Percentiles rank a stretch among this genome's conserved stretches.
Conservation (phyloP, 2,113 vertebrate genomes). For the Stegastes partitus region DNA sequence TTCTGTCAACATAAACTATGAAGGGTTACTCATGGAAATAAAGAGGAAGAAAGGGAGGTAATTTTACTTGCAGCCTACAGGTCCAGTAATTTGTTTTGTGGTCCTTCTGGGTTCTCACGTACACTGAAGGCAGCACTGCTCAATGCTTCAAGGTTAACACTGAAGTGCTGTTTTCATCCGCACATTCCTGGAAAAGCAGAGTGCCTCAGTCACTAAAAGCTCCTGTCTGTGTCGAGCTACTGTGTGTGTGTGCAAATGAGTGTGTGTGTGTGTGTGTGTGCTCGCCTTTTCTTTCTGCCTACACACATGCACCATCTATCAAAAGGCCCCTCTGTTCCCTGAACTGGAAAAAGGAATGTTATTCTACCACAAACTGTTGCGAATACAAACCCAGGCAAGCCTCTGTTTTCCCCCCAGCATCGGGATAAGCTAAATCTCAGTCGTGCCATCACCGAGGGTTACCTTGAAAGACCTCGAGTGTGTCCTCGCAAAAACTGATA, state of each 20-base stretch:
- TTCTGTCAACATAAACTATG: conserved; percentile 76
- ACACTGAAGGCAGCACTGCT: conserved; percentile 67
- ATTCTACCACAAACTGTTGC: conserved; percentile 45
- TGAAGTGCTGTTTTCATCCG: conserved; percentile 75
- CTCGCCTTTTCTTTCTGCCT: conserved; percentile 17
- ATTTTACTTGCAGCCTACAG: conserved; percentile 75
- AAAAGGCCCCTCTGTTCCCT: conserved; percentile 53
- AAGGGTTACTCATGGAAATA: conserved; percentile 77
- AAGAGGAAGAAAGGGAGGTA: conserved; percentile 71
- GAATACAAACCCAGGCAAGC: conserved; percentile 45
- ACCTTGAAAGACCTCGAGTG: conserved; percentile 28
- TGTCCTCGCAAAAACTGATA: not conserved
- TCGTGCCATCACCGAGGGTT: conserved; percentile 12
- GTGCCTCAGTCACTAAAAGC: conserved; percentile 72
- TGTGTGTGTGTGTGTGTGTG: not conserved
- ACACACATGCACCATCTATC: conserved; percentile 51
- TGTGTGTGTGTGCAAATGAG: not conserved
- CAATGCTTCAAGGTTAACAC: conserved; percentile 79
- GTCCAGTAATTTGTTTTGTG: conserved; percentile 78
- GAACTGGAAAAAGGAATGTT: conserved; percentile 60
- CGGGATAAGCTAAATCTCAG: conserved; percentile 28
- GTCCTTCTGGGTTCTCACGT: conserved; percentile 71
- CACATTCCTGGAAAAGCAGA: conserved; percentile 63
- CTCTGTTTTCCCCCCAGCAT: conserved; percentile 24
- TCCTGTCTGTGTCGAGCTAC: conserved; percentile 37